Evolutionary conservation across 2,888 invertebrate genomes (phyloP).

Genomic region (Masnerella sp.): DNA sequence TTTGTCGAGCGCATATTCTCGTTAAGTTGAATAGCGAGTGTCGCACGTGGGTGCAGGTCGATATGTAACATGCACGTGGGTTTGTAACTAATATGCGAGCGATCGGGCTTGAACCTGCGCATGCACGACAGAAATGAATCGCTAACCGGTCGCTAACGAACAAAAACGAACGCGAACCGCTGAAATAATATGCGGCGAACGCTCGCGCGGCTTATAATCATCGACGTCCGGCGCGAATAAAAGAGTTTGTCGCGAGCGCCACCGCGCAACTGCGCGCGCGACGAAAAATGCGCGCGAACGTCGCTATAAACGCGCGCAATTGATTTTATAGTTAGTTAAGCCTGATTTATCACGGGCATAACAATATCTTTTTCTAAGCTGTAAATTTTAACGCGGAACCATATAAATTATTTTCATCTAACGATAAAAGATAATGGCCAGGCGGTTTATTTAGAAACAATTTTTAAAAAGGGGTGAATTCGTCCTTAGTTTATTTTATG

Average conservation of each 20-base stretch:
- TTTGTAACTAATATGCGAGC: slow-evolving; percentile 60
- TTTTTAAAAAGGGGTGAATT: too few relatives aligned
- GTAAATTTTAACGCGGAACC: slow-evolving; percentile 34
- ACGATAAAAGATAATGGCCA: slow-evolving; percentile 31
- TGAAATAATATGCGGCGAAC: slow-evolving; percentile 56
- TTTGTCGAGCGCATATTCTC: slow-evolving; percentile 24
- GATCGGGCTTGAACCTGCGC: slow-evolving; percentile 46
- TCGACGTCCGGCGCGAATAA: slow-evolving; percentile 48
- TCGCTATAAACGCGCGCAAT: slow-evolving; percentile 37
- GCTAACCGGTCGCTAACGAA: slow-evolving; percentile 57
- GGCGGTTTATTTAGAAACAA: too few relatives aligned
- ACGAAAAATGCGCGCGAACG: slow-evolving; percentile 4
- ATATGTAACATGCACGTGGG: slow-evolving; percentile 57
- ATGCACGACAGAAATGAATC: slow-evolving; percentile 49
- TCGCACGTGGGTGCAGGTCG: slow-evolving; percentile 54
- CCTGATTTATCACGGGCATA: slow-evolving; percentile 39
- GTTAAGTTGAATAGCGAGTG: slow-evolving; percentile 31
- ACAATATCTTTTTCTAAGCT: slow-evolving; percentile 30
- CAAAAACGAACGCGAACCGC: slow-evolving; percentile 38
- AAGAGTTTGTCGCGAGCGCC: slow-evolving; percentile 31
- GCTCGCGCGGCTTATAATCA: slow-evolving; percentile 55
- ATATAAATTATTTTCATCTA: slow-evolving; percentile 30
- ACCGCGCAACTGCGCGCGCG: slow-evolving; percentile 32
- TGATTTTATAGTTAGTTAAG: slow-evolving; percentile 51
- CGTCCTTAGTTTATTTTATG: too few relatives aligned